Percentiles rank a stretch among this genome's conserved stretches.
Evolutionary conservation across 2,797 vertebrate species (phyloP).

Genomic region (Aplochiton taeniatus): DNA sequence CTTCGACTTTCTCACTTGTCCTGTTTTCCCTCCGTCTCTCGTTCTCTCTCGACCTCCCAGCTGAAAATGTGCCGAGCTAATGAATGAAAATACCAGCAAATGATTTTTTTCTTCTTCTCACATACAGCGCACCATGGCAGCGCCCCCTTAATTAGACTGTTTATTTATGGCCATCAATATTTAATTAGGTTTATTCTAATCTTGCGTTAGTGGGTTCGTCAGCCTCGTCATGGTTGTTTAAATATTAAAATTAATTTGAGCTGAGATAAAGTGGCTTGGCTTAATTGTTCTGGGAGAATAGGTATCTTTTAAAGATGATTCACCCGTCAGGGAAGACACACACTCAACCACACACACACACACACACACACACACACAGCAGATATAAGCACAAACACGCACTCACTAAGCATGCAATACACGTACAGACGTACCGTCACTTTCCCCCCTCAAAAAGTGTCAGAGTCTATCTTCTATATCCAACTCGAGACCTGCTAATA

Average conservation of each 20-base stretch:
- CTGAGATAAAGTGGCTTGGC: conserved; percentile 70
- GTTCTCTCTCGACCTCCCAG: conserved; percentile 30
- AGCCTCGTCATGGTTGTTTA: conserved; percentile 75
- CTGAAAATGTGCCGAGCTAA: conserved; percentile 67
- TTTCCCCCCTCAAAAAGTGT: background rate
- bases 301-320: conserved; percentile 53
- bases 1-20: background rate
- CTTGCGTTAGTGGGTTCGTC: conserved; percentile 69
- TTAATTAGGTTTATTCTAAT: conserved; percentile 80
- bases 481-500: too few relatives aligned
- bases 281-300: conserved; percentile 73
- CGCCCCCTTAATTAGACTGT: conserved; percentile 71
- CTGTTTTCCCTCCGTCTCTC: conserved; percentile 23
- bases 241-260: conserved; percentile 81
- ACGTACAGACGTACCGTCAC: background rate
- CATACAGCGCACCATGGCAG: conserved; percentile 35
- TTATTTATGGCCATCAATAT: conserved; percentile 82
- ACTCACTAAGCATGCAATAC: background rate
- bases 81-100: conserved; percentile 49
- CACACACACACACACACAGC: conserved; percentile 19
- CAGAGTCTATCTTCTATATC: too few relatives aligned
- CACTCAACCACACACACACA: conserved; percentile 19
- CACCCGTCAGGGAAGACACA: background rate
- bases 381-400: background rate
- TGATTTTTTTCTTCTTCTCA: conserved; percentile 41